These are phyloP conservation scores for Margarornis squamiger DNA, from an alignment of 2,797 vertebrate species.

Conservation along the genomic window DNA sequence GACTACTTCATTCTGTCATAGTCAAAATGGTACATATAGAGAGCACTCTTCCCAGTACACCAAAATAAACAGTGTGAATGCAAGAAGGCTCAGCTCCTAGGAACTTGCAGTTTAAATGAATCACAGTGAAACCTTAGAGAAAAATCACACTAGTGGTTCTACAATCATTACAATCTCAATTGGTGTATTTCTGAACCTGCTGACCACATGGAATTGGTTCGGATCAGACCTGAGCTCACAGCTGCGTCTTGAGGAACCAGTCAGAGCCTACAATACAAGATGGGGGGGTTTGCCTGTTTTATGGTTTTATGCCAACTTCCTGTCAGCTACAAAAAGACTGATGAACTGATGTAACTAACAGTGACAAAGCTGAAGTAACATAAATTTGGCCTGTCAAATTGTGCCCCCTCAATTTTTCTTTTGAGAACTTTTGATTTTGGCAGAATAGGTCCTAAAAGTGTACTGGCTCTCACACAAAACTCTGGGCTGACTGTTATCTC, in stretches of 20 bases:
- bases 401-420: background rate
- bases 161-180: background rate
- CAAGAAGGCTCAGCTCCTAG: background rate
- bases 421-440: background rate
- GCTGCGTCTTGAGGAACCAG: background rate
- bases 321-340: background rate
- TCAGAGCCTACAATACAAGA: background rate
- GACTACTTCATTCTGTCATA: background rate
- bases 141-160: background rate
- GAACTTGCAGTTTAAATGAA: background rate
- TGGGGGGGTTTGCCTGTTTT: background rate
- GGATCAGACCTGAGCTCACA: background rate
- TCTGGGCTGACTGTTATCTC: background rate
- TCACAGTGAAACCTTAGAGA: background rate
- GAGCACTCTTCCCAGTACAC: background rate
- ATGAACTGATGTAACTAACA: background rate
- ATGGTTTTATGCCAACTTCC: constrained; percentile 5
- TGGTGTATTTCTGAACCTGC: background rate
- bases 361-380: constrained; percentile 33
- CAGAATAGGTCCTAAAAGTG: background rate
- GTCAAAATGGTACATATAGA: background rate
- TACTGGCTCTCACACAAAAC: background rate
- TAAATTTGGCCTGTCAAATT: constrained; percentile 11
- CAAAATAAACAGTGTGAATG: background rate
- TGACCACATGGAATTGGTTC: background rate